phyloP scores from a whole-genome alignment of 2,113 vertebrate species.

The Pomatorhinus ruficollis region DNA sequence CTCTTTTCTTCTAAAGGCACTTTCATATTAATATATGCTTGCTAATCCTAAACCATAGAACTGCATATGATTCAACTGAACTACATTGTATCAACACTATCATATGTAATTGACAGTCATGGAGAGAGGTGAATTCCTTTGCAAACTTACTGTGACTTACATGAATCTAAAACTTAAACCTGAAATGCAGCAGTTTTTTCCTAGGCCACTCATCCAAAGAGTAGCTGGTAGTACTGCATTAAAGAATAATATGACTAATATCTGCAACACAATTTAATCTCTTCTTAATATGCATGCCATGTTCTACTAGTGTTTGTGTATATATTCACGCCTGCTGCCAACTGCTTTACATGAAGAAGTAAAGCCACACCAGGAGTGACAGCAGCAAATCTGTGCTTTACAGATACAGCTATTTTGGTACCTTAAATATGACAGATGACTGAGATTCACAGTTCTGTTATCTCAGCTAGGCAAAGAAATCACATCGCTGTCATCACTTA shows the following conservation, averaged over 20 bases:
- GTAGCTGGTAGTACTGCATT: neutral
- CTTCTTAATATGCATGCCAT: neutral
- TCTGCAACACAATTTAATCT: neutral
- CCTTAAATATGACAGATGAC: neutral
- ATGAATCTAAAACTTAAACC: neutral
- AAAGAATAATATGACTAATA: neutral
- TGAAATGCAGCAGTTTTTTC: neutral
- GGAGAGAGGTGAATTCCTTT: neutral
- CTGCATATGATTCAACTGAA: neutral
- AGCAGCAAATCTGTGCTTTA: neutral
- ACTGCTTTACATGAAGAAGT: neutral
- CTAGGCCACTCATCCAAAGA: neutral
- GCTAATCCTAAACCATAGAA: neutral
- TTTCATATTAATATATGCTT: neutral
- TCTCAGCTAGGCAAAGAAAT: neutral
- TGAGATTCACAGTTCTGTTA: neutral
- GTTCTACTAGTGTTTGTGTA: neutral
- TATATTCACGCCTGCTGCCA: neutral
- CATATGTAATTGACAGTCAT: neutral
- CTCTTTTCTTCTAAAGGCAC: neutral
- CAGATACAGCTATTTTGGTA: neutral
- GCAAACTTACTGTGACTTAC: neutral
- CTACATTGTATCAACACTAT: neutral
- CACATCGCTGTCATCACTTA: neutral
- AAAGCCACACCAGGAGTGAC: neutral